These are phyloP conservation scores for Melikaiella ostensackeni DNA, from an alignment of 2,888 invertebrate species.

Conservation along the genomic window DNA sequence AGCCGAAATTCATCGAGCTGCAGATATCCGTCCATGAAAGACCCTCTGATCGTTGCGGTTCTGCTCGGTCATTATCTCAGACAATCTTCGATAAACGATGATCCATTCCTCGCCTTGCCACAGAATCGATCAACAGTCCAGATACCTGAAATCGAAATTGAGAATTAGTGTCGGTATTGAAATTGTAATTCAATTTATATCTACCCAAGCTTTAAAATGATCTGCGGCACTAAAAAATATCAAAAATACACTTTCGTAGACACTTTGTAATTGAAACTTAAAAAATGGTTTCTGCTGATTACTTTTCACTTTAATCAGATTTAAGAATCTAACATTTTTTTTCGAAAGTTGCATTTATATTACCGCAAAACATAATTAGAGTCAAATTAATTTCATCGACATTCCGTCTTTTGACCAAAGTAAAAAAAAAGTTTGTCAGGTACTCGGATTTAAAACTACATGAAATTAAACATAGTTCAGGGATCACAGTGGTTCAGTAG, in stretches of 20 bases:
- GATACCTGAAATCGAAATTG: conserved; percentile 39
- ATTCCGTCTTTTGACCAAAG: not conserved
- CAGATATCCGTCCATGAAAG: conserved; percentile 37
- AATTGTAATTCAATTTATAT: conserved; percentile 21
- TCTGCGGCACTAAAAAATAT: not conserved
- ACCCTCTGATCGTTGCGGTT: conserved; percentile 38
- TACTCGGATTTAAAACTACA: not conserved
- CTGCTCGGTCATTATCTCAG: conserved; percentile 37
- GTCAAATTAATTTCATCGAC: not conserved
- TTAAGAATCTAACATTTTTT: not conserved
- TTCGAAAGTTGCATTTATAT: not conserved
- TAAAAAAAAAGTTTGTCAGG: not conserved
- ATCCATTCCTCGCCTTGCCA: conserved; percentile 37
- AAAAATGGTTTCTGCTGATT: no score
- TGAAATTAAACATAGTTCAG: not conserved
- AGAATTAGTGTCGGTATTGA: conserved; percentile 26
- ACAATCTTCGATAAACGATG: conserved; percentile 39
- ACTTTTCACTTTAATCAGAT: no score
- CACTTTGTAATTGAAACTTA: no score
- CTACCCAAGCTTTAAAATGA: not conserved
- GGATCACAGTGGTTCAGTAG: no score
- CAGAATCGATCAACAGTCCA: conserved; percentile 38
- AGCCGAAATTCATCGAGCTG: conserved; percentile 38
- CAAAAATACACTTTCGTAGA: not conserved
- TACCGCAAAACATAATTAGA: not conserved